phyloP scores from a whole-genome alignment of 2,888 invertebrate species.

The Apamea monoglypha region DNA sequence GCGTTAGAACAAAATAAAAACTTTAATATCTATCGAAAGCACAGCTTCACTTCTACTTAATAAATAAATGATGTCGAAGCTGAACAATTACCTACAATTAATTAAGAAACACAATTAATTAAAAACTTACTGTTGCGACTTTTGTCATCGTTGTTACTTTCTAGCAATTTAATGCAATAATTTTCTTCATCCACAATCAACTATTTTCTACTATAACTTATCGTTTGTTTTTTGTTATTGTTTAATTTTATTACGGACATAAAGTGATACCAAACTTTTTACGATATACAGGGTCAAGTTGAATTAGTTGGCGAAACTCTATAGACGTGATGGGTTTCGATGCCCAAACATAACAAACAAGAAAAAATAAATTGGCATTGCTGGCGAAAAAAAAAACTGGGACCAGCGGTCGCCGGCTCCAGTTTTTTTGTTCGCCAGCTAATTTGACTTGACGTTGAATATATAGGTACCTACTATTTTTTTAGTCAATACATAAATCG shows the following conservation, averaged over 20 bases:
- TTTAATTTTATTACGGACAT: background rate
- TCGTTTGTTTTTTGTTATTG: background rate
- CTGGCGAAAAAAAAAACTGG: no score
- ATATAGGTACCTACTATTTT: background rate
- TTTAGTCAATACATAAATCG: background rate
- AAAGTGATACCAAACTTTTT: background rate
- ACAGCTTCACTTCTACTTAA: background rate
- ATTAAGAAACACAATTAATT: background rate
- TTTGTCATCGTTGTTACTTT: slow-evolving; percentile 23
- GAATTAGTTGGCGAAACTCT: background rate
- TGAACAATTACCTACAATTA: background rate
- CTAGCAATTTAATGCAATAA: slow-evolving; percentile 18
- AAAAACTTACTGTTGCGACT: background rate
- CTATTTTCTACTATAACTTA: slow-evolving; percentile 1
- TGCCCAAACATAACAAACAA: no score
- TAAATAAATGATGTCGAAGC: background rate
- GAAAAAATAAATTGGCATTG: no score
- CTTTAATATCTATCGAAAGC: background rate
- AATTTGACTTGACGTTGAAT: background rate
- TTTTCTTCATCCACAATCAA: background rate
- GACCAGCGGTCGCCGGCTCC: background rate
- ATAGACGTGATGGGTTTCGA: background rate
- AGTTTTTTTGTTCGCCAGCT: no score
- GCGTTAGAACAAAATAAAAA: background rate
- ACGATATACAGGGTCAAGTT: background rate